A percentile compares a stretch with the other conserved stretches of the same genome.
phyloP scores from a whole-genome alignment of 2,797 vertebrate genomes.

The Clarias laeviceps region DNA sequence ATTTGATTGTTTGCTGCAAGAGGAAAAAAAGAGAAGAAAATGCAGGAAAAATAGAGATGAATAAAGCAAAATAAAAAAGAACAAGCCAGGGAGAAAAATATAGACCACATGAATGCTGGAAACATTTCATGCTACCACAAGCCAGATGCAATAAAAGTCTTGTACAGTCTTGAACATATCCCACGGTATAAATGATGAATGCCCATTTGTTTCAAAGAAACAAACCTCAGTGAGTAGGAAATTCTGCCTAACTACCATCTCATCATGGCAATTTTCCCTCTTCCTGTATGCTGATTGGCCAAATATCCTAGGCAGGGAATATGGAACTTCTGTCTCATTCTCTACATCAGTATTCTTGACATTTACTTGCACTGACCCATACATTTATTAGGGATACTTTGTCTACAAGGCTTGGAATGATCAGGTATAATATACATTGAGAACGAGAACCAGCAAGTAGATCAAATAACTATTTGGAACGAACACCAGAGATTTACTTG shows the following conservation, averaged over 20 bases:
- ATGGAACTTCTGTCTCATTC: conserved; percentile 34
- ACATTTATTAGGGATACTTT: neutral
- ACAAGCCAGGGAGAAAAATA: conserved; percentile 19
- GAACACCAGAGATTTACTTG: neutral
- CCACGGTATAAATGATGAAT: conserved; percentile 35
- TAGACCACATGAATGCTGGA: conserved; percentile 23
- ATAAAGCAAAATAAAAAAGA: conserved; percentile 4
- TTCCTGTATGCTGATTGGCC: conserved; percentile 40
- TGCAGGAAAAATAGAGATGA: neutral
- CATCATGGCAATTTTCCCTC: conserved; percentile 25
- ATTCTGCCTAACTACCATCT: conserved; percentile 45
- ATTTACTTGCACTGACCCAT: neutral
- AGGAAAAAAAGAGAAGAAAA: conserved; percentile 5
- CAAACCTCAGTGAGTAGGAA: neutral
- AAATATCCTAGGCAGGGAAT: conserved; percentile 17
- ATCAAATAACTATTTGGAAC: neutral
- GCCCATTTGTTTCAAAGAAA: conserved; percentile 35
- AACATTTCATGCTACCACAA: conserved; percentile 24
- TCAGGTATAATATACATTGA: neutral
- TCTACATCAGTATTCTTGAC: conserved; percentile 41
- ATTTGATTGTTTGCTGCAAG: conserved; percentile 45
- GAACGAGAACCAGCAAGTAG: neutral
- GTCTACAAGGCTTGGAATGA: neutral
- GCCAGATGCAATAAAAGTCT: conserved; percentile 31
- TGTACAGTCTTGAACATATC: conserved; percentile 28